Evolutionary conservation across 2,113 vertebrate genomes (phyloP).

Genomic region (Macquaria ambigua): DNA sequence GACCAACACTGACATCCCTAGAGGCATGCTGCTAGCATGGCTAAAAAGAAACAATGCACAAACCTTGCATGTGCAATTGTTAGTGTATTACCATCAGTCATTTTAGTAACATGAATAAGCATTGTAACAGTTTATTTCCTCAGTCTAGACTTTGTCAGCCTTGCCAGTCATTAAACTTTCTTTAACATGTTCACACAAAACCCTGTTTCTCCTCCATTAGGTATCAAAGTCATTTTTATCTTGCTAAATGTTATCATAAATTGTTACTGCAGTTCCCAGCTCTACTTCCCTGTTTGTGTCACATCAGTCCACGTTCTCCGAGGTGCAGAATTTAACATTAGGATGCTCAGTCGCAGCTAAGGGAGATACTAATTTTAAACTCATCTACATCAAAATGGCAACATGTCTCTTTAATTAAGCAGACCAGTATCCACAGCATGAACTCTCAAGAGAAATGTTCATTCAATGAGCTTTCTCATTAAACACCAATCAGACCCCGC

Average conservation of each 20-base stretch:
- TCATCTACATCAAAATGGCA: slow-evolving; percentile 74
- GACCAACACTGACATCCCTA: neutral
- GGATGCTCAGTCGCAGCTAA: slow-evolving; percentile 20
- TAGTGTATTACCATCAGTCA: neutral
- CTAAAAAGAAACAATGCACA: neutral
- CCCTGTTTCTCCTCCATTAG: neutral
- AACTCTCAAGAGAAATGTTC: slow-evolving; percentile 64
- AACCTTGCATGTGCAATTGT: neutral
- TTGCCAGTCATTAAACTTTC: neutral
- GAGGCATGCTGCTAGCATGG: neutral
- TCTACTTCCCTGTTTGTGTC: slow-evolving; percentile 28
- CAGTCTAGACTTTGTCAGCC: neutral
- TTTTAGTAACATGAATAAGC: neutral
- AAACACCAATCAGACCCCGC: slow-evolving; percentile 66
- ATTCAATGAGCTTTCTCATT: slow-evolving; percentile 73
- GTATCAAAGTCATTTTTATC: neutral
- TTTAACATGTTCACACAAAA: neutral
- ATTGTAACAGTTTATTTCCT: neutral
- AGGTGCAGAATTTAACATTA: slow-evolving; percentile 17
- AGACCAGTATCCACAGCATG: slow-evolving; percentile 61
- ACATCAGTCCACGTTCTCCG: neutral
- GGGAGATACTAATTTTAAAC: slow-evolving; percentile 70
- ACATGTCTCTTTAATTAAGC: slow-evolving; percentile 79
- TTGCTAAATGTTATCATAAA: neutral
- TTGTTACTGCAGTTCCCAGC: neutral